Percentiles rank a stretch among this genome's conserved stretches.
These are phyloP conservation scores for Athalia cordata DNA, from an alignment of 2,888 invertebrate species.

Conservation along the genomic window DNA sequence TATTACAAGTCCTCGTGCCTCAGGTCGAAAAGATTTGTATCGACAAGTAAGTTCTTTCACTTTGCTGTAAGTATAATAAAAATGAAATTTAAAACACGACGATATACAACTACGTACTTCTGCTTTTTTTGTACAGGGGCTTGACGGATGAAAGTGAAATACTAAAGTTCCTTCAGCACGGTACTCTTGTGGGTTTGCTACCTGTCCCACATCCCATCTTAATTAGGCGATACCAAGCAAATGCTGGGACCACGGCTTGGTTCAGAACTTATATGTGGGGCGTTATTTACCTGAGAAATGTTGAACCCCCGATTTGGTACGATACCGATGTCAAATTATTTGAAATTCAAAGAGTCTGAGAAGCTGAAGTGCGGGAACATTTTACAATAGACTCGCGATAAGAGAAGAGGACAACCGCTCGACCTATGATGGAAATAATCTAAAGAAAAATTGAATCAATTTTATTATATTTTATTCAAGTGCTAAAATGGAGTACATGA, in stretches of 20 bases:
- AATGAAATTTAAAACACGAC: background rate
- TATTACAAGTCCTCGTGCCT: slow-evolving; percentile 98
- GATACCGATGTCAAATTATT: slow-evolving; percentile 99
- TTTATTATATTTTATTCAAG: slow-evolving; percentile 31
- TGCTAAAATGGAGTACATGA: slow-evolving; percentile 30
- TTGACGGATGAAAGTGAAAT: slow-evolving; percentile 99
- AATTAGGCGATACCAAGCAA: slow-evolving; percentile 99
- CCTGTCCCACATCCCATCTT: slow-evolving; percentile 99
- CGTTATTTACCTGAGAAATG: slow-evolving; percentile 97
- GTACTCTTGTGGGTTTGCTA: slow-evolving; percentile 96
- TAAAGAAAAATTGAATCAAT: slow-evolving; percentile 18
- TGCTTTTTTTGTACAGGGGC: slow-evolving; percentile 78
- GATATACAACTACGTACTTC: slow-evolving; percentile 58
- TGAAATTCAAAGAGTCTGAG: slow-evolving; percentile 96
- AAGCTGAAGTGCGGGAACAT: too few species aligned
- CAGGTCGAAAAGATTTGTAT: slow-evolving; percentile 99
- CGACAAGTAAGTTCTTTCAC: slow-evolving; percentile 84
- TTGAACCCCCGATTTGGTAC: slow-evolving; percentile 99
- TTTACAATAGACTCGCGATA: background rate
- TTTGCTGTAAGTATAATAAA: too few species aligned
- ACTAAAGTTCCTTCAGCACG: slow-evolving; percentile 98
- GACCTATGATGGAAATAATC: background rate
- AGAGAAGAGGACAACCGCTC: background rate
- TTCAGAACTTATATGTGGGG: slow-evolving; percentile 99
- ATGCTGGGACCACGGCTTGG: slow-evolving; percentile 99